phyloP scores from a whole-genome alignment of 2,797 vertebrate species.

The Halcyon chelicuti region DNA sequence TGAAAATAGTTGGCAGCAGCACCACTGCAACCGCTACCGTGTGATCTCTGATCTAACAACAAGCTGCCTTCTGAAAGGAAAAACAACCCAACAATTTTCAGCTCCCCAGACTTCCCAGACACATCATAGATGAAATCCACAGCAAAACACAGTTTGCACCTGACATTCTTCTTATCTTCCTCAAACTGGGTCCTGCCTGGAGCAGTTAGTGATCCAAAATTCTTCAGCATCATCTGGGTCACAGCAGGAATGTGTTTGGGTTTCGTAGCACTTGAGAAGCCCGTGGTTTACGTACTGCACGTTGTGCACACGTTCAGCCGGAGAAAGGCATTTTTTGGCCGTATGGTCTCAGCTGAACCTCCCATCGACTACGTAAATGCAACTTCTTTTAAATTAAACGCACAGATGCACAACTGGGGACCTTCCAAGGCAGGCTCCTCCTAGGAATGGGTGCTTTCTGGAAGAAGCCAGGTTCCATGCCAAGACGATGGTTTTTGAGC shows the following conservation, averaged over 20 bases:
- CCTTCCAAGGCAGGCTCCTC: neutral
- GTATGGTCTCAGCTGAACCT: neutral
- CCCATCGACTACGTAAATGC: neutral
- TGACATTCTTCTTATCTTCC: neutral
- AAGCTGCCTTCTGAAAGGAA: neutral
- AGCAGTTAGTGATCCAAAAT: neutral
- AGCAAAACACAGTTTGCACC: neutral
- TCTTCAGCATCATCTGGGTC: neutral
- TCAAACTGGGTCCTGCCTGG: neutral
- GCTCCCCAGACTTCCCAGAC: neutral
- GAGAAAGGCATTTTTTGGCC: neutral
- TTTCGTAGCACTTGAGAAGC: neutral
- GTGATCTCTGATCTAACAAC: neutral
- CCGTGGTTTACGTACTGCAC: neutral
- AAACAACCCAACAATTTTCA: neutral
- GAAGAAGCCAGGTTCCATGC: neutral
- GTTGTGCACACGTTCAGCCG: neutral
- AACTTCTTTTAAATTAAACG: neutral
- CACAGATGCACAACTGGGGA: neutral
- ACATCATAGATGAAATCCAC: neutral
- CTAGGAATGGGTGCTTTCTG: neutral
- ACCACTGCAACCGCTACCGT: accelerated
- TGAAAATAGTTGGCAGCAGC: neutral
- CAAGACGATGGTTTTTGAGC: neutral
- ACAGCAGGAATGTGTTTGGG: neutral